Conservation (phyloP, 1,140 invertebrate genomes). For the Lycorma delicatula region DNA sequence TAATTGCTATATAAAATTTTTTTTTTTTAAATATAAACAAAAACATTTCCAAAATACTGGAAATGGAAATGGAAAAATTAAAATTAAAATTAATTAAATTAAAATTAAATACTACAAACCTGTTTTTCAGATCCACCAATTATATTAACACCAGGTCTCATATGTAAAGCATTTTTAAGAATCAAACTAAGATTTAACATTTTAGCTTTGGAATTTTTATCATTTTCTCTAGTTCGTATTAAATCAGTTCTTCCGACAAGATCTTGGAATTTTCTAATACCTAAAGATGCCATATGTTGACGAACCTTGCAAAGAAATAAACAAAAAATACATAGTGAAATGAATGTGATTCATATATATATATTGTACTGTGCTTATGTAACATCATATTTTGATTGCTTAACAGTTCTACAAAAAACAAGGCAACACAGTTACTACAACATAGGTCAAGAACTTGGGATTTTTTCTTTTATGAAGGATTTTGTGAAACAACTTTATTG, state of each 20-base stretch:
- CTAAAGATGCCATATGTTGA: constrained; percentile 80
- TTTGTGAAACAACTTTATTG: no score
- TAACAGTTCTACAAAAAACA: no score
- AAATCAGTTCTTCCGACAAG: constrained; percentile 91
- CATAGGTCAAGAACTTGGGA: no score
- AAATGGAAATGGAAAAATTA: background rate
- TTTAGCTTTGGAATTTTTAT: constrained; percentile 67
- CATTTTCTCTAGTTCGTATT: constrained; percentile 50
- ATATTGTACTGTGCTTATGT: no score
- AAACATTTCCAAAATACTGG: no score
- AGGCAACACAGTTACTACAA: no score
- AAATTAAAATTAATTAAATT: background rate
- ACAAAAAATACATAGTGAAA: no score
- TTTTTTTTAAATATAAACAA: no score
- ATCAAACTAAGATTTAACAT: constrained; percentile 77
- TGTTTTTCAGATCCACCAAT: constrained; percentile 76
- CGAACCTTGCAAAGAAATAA: constrained; percentile 53
- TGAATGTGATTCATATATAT: no score
- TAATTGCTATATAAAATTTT: no score
- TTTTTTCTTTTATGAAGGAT: no score
- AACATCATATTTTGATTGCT: no score
- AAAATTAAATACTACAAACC: constrained; percentile 23
- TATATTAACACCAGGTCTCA: constrained; percentile 85
- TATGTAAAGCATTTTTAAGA: constrained; percentile 78
- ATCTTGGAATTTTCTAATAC: constrained; percentile 84